Base-by-base conservation (phyloP, 37 sponge, comb jelly and placozoan genomes). In the Geodia barretti region DNA sequence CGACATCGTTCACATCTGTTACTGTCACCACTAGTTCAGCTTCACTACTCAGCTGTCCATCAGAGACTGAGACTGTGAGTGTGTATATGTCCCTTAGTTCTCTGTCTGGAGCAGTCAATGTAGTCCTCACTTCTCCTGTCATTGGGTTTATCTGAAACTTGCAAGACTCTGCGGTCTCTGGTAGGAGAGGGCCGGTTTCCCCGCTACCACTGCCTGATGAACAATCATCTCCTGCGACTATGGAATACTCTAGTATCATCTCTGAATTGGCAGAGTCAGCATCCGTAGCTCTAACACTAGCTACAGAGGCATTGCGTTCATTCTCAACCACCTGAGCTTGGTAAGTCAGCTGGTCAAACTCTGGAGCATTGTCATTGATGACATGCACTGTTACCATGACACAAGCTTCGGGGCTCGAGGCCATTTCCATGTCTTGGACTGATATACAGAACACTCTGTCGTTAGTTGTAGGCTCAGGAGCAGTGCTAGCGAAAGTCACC, bases 331-430 rank as follows among this genome's bases (percentile, higher is more conserved):
- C 77, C n/a, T 24, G 35, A 33, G 59, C 82, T 1, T 24, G 21
- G 42, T 80, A 79, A 0, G 39, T 32, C 9, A 20, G 14, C 29
- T 60, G 40, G 28, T 70, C 29, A 32, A 90, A 85, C 25, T 62
- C 21, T 3, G 90, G 90, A 32, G 66, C 47, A 35, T 82, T 81
- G 41, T 90, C 90, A 54, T 90, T 90, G 19, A 85, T 39, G 26
- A 73, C 70, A 2, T 41, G 25, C 23, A 88, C 20, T 25, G 7
- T 30, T 3, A 88, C 72, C 1, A 20, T 60, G 31, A 21, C 60
- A 68, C 85, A 83, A 38, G 63, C 86, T 25, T 54, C 62, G 35
- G 41, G 42, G 65, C 93, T 84, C n/a, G 32, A 19, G 24, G 62
- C 67, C 3, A 24, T 28, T 25, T 59, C 71, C 37, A 76, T 78